Evolutionary conservation across 2,888 invertebrate genomes (phyloP), one percentile per base, ranked within the genome.

Genomic region (Drosophila diplacantha): DNA sequence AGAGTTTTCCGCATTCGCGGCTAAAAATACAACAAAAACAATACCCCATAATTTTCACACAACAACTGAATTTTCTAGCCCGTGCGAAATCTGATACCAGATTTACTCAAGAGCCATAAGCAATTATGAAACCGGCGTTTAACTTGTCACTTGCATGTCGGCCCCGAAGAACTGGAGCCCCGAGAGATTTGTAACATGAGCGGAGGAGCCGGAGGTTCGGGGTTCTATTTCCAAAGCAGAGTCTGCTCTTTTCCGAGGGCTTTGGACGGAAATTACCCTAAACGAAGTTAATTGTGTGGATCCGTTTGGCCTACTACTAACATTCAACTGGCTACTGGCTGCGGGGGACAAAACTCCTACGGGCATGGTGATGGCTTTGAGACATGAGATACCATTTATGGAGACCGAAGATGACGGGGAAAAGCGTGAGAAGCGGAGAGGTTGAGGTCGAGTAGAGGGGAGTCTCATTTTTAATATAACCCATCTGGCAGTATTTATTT

Each of bases 121-220:
- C 75, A 83, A 83, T 81, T 81, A 81, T 72, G 73, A 79, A 74
- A 75, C 74, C 68, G 73, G 71, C 82, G 73, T 83, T 83, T 79
- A 74, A 62, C 84, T 76, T 80, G 80, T 83, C 80, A 81, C 71
- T 74, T 56, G 56, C 71, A 53, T 60, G 75, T 65, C 60, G 50
- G 16, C 59, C 18, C 31, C 22, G 37, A 57, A 43, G 57, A 57
- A 47, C 24, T 18, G 53, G 31, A 29, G 34, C 29, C 58, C 44
- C 18, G 31, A 16, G 22, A 60, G 60, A 61, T 62, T 60, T 62
- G 46, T 58, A 59, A 60, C 11, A 22, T 32, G 58, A 50, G 35
- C 38, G 37, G 26, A n/a, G 38, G 26, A 46, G 26, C 32, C 14
- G 26, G 37, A 29, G 22, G 9, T 32, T 47, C 20, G 16, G 20